A percentile compares a stretch with the other conserved stretches of the same genome.
These are phyloP conservation scores for Coelogynopora nodosa DNA, from an alignment of 2,888 invertebrate genomes.

Conservation along the genomic window DNA sequence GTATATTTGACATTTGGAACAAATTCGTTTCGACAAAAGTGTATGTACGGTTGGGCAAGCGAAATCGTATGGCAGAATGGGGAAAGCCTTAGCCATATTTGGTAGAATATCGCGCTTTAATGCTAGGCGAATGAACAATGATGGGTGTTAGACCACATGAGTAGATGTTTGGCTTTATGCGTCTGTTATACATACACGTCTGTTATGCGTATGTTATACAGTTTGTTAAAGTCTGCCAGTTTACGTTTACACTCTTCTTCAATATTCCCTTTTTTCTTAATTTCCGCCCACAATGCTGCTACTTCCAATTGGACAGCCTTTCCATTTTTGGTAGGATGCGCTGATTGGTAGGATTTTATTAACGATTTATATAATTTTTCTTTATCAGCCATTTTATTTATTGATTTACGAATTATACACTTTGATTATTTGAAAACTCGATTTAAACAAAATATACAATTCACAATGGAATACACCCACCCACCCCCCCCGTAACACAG, in stretches of 20 bases:
- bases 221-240: neutral
- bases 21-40: too few relatives aligned
- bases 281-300: neutral
- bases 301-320: neutral
- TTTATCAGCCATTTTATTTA: neutral
- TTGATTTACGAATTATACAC: neutral
- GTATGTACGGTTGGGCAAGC: too few relatives aligned
- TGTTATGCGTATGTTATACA: too few relatives aligned
- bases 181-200: too few relatives aligned
- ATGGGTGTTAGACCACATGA: too few relatives aligned
- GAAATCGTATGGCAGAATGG: too few relatives aligned
- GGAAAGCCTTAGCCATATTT: too few relatives aligned
- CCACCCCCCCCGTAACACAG: conserved; percentile 10
- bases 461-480: conserved; percentile 24
- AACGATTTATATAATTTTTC: neutral
- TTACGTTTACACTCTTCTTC: neutral
- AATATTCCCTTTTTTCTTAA: neutral
- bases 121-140: too few relatives aligned
- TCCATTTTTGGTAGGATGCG: neutral
- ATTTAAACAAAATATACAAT: conserved; percentile 10
- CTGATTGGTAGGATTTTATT: neutral
- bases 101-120: too few relatives aligned
- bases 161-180: too few relatives aligned
- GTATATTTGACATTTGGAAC: too few relatives aligned
- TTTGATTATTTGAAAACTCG: conserved; percentile 9